Evolutionary conservation across 2,797 vertebrate genomes (phyloP), one percentile per base, ranked within the genome.

Genomic region (Bufotes viridis): DNA sequence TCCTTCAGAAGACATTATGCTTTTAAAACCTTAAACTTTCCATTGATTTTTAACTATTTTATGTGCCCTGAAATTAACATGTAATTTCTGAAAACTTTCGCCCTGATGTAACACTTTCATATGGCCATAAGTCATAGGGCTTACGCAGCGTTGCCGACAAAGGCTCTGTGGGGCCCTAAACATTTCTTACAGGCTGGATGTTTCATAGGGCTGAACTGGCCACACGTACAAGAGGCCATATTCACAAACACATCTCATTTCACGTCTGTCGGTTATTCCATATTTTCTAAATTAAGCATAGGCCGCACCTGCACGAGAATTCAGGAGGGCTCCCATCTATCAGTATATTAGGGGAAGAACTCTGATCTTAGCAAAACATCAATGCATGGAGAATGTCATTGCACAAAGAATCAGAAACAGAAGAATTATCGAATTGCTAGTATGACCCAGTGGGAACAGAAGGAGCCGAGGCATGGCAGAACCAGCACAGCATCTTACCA

Each of bases 21-120:
- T 96, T 94, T 95, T 94, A 95, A 95, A 95, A 95, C 91, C 92
- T 95, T 89, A 95, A 96, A 95, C 92, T 95, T 95, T 93, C 93
- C 94, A 95, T 96, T 95, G 95, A 96, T 96, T 95, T 95, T 94
- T 93, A 95, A 94, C 93, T 94, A 94, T 95, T 95, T 95, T 95
- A 95, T 94, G 92, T 94, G 93, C 93, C 93, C 95, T 92, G 93
- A 94, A 93, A 96, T 95, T 95, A 96, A 95, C 94, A 95, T 94
- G 92, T 93, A 87, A 89, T 89, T 89, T 89, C 85, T 87, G 81
- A 89, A 89, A 89, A 90, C 88, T 92, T 91, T 91, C 91, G 92
- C 90, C 92, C 90, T 87, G 51, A 94, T 91, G 91, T 91, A 92
- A 93, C 93, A 92, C 90, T 91, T 90, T 91, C 1, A 0, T 20